Evolutionary conservation across 37 sponge, comb jelly and placozoan genomes (phyloP).

Genomic region (Spongilla lacustris): DNA sequence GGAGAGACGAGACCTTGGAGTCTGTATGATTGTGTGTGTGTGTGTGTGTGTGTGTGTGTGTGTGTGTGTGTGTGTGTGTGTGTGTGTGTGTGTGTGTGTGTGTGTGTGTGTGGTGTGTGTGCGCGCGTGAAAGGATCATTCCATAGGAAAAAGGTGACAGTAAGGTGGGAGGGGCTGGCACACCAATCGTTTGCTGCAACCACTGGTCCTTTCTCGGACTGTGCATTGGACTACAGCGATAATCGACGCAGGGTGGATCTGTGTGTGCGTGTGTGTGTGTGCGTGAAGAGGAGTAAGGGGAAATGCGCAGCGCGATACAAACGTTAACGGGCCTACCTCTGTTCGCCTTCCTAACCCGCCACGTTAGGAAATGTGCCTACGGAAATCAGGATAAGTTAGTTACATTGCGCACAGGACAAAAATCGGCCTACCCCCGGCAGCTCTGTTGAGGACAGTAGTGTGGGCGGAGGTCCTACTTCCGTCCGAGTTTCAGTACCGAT

Average conservation of each 20-base stretch:
- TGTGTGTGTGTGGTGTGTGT: neutral
- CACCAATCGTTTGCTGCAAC: slow-evolving; percentile 14
- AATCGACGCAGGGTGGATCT: neutral
- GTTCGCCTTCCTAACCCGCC: neutral
- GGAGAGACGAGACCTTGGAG: neutral
- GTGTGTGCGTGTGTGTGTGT: neutral
- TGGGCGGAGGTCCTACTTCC: neutral
- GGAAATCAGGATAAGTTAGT: neutral
- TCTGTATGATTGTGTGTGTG: neutral
- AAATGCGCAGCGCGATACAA: neutral
- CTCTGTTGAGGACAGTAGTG: neutral
- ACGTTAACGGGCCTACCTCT: neutral
- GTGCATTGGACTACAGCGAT: slow-evolving; percentile 44
- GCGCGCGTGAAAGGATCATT: no score
- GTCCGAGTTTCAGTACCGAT: neutral
- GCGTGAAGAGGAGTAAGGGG: neutral
- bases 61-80: neutral
- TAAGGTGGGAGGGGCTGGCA: neutral
- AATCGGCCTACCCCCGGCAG: neutral
- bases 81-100: neutral
- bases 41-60: neutral
- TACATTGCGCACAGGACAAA: neutral
- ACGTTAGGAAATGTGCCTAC: slow-evolving; percentile 1
- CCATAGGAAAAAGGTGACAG: no score
- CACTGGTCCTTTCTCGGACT: slow-evolving; percentile 37